Evolutionary conservation across 2,888 invertebrate genomes (phyloP), one percentile per base, ranked within the genome.

Genomic region (Cryptus armator): DNA sequence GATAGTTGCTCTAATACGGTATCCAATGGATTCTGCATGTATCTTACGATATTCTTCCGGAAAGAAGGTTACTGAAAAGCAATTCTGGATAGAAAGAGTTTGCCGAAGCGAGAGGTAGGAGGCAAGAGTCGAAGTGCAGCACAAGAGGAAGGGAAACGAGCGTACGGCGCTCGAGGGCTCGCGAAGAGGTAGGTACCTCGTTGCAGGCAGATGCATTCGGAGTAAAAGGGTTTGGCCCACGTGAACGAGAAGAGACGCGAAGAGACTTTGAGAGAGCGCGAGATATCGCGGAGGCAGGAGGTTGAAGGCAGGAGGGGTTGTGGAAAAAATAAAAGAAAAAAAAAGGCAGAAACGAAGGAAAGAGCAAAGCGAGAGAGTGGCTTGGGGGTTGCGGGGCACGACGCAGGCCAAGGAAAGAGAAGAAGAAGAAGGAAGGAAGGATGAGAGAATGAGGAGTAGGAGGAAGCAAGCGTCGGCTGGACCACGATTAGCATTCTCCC

Each of bases 401-500:
- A 72, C 37, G 48, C 56, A 81, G 71, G 62, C 77, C 64, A 79
- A 83, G 81, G 86, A 74, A 83, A 81, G 79, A 87, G 78, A 85
- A 85, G 81, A 78, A 79, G 83, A 70, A 84, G 59, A 32, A 24
- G 29, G 9, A 16, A 9, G 78, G 76, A 85, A 74, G 77, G 66
- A 79, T 84, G 82, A 76, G 83, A 85, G 85, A 85, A 84, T 78
- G 86, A 85, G 74, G 85, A 83, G 86, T 86, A 89, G 88, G 88
- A 89, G 88, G 88, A 89, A 88, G 90, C 88, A 89, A 89, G 86
- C 89, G 89, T 89, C 89, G 89, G 88, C 90, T 88, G 90, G 89
- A 89, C 89, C 90, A 88, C 90, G 91, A 91, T 91, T 91, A 91
- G 91, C 91, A 92, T 92, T 90, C 92, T 91, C 90, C 89, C 91